phyloP scores from a whole-genome alignment of 2,888 invertebrate species.

The Ormyrus thymus region DNA sequence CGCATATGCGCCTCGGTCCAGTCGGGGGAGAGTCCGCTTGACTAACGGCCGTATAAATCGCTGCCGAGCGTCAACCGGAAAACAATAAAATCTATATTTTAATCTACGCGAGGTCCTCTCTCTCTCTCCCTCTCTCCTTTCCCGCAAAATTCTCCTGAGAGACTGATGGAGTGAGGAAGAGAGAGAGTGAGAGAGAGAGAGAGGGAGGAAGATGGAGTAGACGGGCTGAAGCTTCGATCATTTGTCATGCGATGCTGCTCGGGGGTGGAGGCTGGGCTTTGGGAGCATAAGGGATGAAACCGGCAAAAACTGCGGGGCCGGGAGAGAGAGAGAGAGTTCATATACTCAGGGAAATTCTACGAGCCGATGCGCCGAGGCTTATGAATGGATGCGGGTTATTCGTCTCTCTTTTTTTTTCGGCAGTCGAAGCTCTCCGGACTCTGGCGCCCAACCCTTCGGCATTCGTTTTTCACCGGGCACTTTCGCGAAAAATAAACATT shows the following conservation, averaged over 20 bases:
- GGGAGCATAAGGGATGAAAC: slow-evolving; percentile 59
- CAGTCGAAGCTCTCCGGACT: slow-evolving; percentile 10
- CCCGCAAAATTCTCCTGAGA: slow-evolving; percentile 55
- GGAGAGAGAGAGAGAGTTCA: slow-evolving; percentile 26
- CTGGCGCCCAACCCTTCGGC: neutral
- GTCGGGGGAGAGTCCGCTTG: slow-evolving; percentile 58
- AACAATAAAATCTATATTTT: slow-evolving; percentile 74
- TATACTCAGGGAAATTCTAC: slow-evolving; percentile 53
- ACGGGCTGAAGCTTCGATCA: slow-evolving; percentile 59
- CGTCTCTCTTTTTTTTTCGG: slow-evolving; percentile 56
- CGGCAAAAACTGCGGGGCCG: slow-evolving; percentile 61
- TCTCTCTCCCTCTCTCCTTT: neutral
- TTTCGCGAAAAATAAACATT: neutral
- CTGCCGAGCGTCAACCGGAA: slow-evolving; percentile 62
- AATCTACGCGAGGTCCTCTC: slow-evolving; percentile 64
- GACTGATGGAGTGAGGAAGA: slow-evolving; percentile 56
- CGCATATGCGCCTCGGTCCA: slow-evolving; percentile 61
- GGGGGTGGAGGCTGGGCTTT: slow-evolving; percentile 44
- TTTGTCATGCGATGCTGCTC: slow-evolving; percentile 64
- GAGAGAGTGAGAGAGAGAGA: slow-evolving; percentile 38
- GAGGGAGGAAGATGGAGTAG: slow-evolving; percentile 6
- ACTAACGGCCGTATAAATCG: slow-evolving; percentile 70
- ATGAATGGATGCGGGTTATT: slow-evolving; percentile 62
- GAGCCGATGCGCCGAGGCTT: slow-evolving; percentile 56
- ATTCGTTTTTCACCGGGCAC: neutral